A percentile compares a stretch with the other conserved stretches of the same genome.
Conservation (phyloP, 1,140 invertebrate genomes). For the Trichoplusia ni region DNA sequence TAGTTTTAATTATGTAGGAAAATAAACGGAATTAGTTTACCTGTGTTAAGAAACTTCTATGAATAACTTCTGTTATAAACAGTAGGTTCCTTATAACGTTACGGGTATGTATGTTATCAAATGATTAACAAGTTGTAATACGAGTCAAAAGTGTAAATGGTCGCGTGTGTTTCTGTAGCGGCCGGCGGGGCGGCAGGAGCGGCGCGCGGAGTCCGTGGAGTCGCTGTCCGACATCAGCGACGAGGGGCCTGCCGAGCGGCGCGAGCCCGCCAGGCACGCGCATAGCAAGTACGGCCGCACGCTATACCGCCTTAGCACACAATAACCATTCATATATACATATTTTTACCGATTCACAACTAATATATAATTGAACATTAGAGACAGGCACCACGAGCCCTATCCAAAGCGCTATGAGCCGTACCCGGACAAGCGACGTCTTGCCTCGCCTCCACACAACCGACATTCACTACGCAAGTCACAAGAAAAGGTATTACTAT, state of each 20-base stretch:
- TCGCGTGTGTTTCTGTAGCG: slow-evolving; percentile 21
- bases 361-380: slow-evolving; percentile 3
- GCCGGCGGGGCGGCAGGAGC: slow-evolving; percentile 29
- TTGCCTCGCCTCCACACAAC: not conserved
- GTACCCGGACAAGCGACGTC: slow-evolving; percentile 36
- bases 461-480: not conserved
- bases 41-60: too few relatives aligned
- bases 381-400: slow-evolving; percentile 8
- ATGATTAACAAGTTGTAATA: not conserved
- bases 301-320: too few relatives aligned
- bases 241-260: slow-evolving; percentile 41
- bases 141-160: not conserved
- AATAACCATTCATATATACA: not conserved
- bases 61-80: too few relatives aligned
- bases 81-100: not conserved
- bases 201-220: slow-evolving; percentile 39
- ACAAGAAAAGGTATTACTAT: not conserved
- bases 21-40: too few relatives aligned
- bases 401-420: slow-evolving; percentile 46
- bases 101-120: not conserved
- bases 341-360: not conserved
- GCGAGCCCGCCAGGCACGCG: not conserved
- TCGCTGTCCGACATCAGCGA: slow-evolving; percentile 67
- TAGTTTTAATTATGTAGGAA: too few relatives aligned
- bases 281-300: not conserved